Conservation (phyloP, 2,888 invertebrate species). For the Pherbina coryleti region DNA sequence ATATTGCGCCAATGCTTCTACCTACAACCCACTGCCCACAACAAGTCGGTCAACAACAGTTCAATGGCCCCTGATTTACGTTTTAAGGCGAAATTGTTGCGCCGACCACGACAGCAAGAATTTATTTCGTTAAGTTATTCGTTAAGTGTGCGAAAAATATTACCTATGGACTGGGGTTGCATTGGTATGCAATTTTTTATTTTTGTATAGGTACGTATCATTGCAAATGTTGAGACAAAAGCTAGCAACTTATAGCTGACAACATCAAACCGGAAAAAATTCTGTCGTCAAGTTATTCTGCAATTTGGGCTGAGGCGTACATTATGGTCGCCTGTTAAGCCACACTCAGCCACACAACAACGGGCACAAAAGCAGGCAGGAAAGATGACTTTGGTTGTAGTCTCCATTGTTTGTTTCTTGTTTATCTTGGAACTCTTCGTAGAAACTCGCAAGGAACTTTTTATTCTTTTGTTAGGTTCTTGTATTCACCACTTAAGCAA, state of each 20-base stretch:
- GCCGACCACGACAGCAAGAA: constrained; percentile 1
- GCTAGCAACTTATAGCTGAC: background rate
- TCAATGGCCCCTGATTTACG: constrained; percentile 6
- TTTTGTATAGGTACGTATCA: background rate
- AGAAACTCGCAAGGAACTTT: background rate
- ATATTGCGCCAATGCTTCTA: background rate
- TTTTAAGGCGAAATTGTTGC: background rate
- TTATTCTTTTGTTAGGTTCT: background rate
- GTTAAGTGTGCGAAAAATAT: background rate
- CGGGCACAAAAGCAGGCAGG: background rate
- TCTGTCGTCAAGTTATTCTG: background rate
- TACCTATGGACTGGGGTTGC: constrained; percentile 7
- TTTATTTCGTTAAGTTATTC: constrained; percentile 9
- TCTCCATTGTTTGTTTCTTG: background rate
- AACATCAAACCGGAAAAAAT: constrained; percentile 3
- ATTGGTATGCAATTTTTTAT: constrained; percentile 25
- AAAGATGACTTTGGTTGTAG: background rate
- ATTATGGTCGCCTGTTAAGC: constrained; percentile 2
- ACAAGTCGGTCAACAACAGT: constrained; percentile 5
- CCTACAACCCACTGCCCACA: background rate
- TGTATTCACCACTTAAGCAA: background rate
- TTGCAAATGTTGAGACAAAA: constrained; percentile 4
- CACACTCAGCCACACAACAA: background rate
- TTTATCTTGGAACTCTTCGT: background rate
- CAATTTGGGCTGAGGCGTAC: background rate